Evolutionary conservation across 2,113 vertebrate genomes (phyloP).

Genomic region (Canis aureus): DNA sequence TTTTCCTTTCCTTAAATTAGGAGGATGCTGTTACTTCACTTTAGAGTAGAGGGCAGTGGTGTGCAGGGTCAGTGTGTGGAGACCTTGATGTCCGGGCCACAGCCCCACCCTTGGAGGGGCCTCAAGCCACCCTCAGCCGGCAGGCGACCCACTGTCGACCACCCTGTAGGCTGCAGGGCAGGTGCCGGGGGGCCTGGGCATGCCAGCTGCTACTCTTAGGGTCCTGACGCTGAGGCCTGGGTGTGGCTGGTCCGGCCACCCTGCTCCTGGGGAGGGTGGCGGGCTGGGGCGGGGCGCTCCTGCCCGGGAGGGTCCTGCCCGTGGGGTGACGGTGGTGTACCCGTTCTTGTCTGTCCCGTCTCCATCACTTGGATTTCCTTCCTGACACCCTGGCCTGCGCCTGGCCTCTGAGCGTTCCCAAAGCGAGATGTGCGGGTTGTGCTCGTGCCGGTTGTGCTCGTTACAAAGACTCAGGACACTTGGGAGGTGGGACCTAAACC

Average conservation of each 20-base stretch:
- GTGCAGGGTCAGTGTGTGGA: no score
- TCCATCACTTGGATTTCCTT: not conserved
- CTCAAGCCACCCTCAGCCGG: not conserved
- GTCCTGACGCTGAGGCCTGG: not conserved
- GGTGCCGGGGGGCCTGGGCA: not conserved
- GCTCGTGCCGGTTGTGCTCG: accelerated
- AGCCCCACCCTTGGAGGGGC: no score
- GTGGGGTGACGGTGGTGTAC: no score
- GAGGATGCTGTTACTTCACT: not conserved
- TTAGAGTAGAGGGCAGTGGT: not conserved
- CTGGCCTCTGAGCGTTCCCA: not conserved
- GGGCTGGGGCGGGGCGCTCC: no score
- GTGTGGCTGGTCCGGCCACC: not conserved
- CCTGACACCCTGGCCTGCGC: accelerated
- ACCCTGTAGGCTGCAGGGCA: not conserved
- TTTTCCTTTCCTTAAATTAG: not conserved
- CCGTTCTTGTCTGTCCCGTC: accelerated
- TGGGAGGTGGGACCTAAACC: not conserved
- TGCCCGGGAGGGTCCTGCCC: not conserved
- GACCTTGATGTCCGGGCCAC: not conserved
- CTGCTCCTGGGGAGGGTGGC: not conserved
- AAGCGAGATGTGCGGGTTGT: not conserved
- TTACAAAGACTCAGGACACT: not conserved
- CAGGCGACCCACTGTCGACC: accelerated
- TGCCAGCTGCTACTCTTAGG: not conserved